Evolutionary conservation across 1,140 invertebrate species (phyloP).

Genomic region (Drosophila trapezifrons): DNA sequence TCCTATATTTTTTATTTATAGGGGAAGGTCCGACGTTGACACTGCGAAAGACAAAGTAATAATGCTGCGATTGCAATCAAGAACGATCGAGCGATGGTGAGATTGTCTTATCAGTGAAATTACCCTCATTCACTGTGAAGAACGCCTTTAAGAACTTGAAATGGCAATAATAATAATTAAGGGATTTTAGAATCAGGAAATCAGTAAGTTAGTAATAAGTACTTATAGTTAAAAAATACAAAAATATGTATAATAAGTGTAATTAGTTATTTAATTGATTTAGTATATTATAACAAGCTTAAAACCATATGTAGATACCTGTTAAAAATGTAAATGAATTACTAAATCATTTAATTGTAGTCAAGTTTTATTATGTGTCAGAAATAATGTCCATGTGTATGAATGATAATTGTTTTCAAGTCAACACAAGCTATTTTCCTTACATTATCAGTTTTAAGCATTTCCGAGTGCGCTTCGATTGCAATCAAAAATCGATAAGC

Average conservation of each 20-base stretch:
- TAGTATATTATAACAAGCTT: background rate
- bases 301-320: background rate
- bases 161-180: background rate
- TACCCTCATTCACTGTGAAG: slow-evolving; percentile 24
- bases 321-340: background rate
- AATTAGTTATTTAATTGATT: background rate
- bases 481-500: slow-evolving; percentile 59
- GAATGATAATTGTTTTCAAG: slow-evolving; percentile 3
- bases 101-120: slow-evolving; percentile 32
- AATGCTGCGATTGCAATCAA: slow-evolving; percentile 29
- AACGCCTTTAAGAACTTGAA: background rate
- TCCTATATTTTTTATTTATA: slow-evolving; percentile 10
- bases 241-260: no score
- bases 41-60: slow-evolving; percentile 52
- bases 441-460: slow-evolving; percentile 33
- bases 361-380: background rate
- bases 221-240: background rate
- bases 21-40: slow-evolving; percentile 33
- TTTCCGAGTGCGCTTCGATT: slow-evolving; percentile 36
- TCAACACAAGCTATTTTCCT: background rate
- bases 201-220: no score
- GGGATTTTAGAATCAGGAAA: background rate
- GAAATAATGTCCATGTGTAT: background rate
- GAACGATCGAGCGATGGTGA: slow-evolving; percentile 14
- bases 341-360: background rate